These are phyloP conservation scores for Dipus sagitta DNA, from an alignment of 2,797 vertebrate genomes.

Conservation along the genomic window DNA sequence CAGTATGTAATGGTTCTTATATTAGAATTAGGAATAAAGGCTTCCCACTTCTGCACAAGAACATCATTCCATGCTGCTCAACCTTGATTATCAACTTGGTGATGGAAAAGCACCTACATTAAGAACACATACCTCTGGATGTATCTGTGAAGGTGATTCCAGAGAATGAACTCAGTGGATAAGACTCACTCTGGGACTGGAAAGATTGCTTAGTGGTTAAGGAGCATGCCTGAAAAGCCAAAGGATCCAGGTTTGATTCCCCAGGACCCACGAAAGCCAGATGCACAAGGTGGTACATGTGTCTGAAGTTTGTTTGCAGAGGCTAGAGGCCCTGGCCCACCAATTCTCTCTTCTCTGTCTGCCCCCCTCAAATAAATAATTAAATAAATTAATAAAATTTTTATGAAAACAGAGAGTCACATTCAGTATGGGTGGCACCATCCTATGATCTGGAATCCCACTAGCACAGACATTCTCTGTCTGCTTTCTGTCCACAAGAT, in stretches of 20 bases:
- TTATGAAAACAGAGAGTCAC: no score
- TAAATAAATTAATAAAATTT: no score
- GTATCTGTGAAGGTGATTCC: not conserved
- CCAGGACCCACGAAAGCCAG: no score
- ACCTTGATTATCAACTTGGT: not conserved
- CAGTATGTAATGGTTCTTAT: not conserved
- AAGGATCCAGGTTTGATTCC: no score
- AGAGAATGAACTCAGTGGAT: not conserved
- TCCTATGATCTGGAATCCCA: not conserved
- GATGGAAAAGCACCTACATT: not conserved
- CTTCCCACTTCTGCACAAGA: not conserved
- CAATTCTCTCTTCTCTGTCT: no score
- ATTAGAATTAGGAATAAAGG: conserved; percentile 10
- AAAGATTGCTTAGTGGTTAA: no score
- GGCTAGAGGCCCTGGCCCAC: no score
- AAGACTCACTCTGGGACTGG: no score
- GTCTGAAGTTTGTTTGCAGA: no score
- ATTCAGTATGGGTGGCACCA: not conserved
- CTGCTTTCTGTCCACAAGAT: not conserved
- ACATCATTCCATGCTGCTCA: not conserved
- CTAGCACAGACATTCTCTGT: not conserved
- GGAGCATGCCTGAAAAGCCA: no score
- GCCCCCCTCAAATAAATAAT: no score
- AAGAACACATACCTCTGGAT: not conserved
- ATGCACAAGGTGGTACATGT: no score